phyloP scores from a whole-genome alignment of 1,140 invertebrate genomes.

The Sminthurinus signatus region DNA sequence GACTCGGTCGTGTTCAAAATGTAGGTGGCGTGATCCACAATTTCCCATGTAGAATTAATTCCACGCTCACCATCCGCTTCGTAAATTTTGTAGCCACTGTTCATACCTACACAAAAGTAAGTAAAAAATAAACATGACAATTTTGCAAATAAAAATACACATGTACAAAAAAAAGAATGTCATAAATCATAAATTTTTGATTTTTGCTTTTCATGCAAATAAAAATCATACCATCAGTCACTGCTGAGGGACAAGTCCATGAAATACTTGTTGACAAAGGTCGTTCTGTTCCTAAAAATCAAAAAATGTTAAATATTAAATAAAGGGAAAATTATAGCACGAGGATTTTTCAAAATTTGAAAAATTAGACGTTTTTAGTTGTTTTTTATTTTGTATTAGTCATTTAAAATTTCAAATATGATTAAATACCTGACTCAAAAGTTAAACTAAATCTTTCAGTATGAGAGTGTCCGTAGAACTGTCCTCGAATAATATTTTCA shows the following conservation, averaged over 20 bases:
- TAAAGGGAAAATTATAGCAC: too few species aligned
- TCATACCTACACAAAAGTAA: too few species aligned
- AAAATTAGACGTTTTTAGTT: too few species aligned
- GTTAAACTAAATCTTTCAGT: conserved; percentile 22
- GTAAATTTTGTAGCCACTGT: conserved; percentile 28
- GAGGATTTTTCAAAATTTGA: too few species aligned
- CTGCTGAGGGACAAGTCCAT: neutral
- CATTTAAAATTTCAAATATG: too few species aligned
- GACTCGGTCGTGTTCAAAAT: conserved; percentile 70
- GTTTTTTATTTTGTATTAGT: too few species aligned
- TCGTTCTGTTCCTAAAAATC: neutral
- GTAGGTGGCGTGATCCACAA: conserved; percentile 64
- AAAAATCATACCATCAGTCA: neutral
- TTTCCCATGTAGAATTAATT: conserved; percentile 45
- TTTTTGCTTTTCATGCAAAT: neutral
- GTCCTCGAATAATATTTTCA: conserved; percentile 31
- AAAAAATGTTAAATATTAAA: too few species aligned
- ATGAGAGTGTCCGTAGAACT: conserved; percentile 31
- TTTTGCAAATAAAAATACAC: neutral
- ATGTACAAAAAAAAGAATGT: neutral
- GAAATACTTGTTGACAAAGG: neutral
- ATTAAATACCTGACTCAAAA: conserved; percentile 28
- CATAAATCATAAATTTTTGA: neutral
- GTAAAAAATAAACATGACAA: neutral
- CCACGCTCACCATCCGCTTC: conserved; percentile 27